A percentile compares a stretch with the other conserved stretches of the same genome.
These are phyloP conservation scores for Tangara arthus DNA, from an alignment of 2,797 vertebrate species.

Conservation along the genomic window DNA sequence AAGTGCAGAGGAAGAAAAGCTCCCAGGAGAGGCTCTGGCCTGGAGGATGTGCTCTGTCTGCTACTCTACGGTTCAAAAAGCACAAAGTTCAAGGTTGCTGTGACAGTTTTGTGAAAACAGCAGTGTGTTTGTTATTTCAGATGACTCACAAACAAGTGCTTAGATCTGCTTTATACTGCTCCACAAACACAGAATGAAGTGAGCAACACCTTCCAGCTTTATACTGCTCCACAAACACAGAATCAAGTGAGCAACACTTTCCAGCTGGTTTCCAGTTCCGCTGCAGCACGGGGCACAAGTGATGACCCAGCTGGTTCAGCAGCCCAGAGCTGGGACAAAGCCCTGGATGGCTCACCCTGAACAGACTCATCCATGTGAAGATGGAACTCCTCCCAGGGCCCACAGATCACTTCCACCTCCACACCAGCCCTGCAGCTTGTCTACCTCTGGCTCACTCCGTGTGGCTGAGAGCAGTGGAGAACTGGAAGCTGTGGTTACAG, in stretches of 20 bases:
- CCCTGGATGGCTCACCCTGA: background rate
- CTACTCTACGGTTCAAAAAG: background rate
- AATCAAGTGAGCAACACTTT: no score
- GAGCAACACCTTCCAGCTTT: background rate
- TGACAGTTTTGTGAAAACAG: background rate
- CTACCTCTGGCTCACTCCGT: background rate
- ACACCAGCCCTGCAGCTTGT: background rate
- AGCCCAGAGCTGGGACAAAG: background rate
- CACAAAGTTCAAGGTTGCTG: background rate
- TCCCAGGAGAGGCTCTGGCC: background rate
- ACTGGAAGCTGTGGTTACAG: fast-evolving
- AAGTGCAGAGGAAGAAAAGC: background rate
- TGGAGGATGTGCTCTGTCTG: background rate
- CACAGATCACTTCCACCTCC: background rate
- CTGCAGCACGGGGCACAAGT: background rate
- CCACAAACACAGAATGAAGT: background rate
- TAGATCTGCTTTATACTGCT: background rate
- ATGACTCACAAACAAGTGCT: background rate
- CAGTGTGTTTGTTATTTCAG: background rate
- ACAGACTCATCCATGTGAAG: background rate
- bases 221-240: background rate
- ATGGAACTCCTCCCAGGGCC: background rate
- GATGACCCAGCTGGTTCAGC: background rate
- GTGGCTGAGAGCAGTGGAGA: background rate
- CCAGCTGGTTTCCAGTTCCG: background rate